A percentile compares a stretch with the other conserved stretches of the same genome.
These are phyloP conservation scores for Nanorana parkeri DNA, from an alignment of 2,113 vertebrate genomes.

Conservation along the genomic window DNA sequence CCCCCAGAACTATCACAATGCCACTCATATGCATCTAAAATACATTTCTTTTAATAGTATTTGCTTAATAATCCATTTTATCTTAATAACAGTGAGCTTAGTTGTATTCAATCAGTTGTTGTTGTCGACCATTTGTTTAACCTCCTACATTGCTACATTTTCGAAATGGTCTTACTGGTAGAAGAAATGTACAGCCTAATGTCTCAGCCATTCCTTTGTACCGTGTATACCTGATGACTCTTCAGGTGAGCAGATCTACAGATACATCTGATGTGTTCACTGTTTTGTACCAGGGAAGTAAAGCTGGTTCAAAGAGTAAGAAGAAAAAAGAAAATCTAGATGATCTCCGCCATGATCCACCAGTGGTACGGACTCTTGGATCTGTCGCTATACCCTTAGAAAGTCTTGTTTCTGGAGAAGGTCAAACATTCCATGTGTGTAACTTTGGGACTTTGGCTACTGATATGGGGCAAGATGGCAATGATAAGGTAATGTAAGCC, in stretches of 20 bases:
- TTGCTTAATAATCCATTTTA: too few species aligned
- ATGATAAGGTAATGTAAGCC: conserved; percentile 58
- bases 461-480: neutral
- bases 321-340: conserved; percentile 62
- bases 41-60: too few species aligned
- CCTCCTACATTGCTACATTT: too few species aligned
- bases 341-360: conserved; percentile 71
- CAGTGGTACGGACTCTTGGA: conserved; percentile 68
- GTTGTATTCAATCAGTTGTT: too few species aligned
- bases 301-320: conserved; percentile 63
- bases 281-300: conserved; percentile 46
- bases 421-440: conserved; percentile 67
- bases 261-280: neutral
- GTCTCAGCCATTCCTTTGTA: too few species aligned
- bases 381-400: conserved; percentile 66
- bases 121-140: too few species aligned
- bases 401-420: conserved; percentile 64
- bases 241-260: neutral
- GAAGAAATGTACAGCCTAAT: too few species aligned
- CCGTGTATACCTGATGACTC: too few species aligned
- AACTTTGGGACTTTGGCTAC: conserved; percentile 66
- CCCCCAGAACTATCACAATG: too few species aligned
- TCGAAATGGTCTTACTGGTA: too few species aligned
- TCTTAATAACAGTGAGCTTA: too few species aligned
- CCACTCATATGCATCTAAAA: too few species aligned